These are phyloP conservation scores for Antechinus stuartii DNA, from an alignment of 2,113 vertebrate species.

Conservation along the genomic window DNA sequence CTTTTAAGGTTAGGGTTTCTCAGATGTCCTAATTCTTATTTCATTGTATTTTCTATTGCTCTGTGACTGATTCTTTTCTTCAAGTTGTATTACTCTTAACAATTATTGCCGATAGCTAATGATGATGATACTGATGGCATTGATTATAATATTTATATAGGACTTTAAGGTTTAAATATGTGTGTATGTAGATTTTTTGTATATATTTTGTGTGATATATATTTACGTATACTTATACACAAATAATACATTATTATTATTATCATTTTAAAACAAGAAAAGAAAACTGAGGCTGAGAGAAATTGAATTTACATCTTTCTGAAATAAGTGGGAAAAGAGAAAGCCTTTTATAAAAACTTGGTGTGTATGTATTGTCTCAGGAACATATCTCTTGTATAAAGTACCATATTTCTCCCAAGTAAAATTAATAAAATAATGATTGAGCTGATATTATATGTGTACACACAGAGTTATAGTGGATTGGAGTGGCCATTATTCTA, in stretches of 20 bases:
- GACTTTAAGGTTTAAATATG: not conserved
- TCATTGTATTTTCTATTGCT: not conserved
- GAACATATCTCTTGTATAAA: not conserved
- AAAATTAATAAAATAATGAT: not conserved
- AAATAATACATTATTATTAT: too few species aligned
- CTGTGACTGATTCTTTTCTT: not conserved
- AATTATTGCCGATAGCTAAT: not conserved
- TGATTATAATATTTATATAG: not conserved
- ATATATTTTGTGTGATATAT: not conserved
- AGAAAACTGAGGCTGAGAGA: not conserved
- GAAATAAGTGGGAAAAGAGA: not conserved
- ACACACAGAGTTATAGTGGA: not conserved
- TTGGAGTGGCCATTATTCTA: not conserved
- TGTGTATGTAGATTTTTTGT: not conserved
- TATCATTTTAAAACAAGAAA: not conserved
- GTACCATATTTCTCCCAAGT: not conserved
- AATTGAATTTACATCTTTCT: not conserved
- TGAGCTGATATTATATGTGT: not conserved
- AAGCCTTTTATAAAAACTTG: not conserved
- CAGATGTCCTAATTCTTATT: not conserved
- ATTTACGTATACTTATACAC: not conserved
- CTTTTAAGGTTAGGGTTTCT: not conserved
- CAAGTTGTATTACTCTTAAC: not conserved
- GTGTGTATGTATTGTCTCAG: not conserved
- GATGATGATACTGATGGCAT: not conserved